A percentile compares a stretch with the other conserved stretches of the same genome.
These are phyloP conservation scores for Diaprepes abbreviatus DNA, from an alignment of 2,888 invertebrate species.

Conservation along the genomic window DNA sequence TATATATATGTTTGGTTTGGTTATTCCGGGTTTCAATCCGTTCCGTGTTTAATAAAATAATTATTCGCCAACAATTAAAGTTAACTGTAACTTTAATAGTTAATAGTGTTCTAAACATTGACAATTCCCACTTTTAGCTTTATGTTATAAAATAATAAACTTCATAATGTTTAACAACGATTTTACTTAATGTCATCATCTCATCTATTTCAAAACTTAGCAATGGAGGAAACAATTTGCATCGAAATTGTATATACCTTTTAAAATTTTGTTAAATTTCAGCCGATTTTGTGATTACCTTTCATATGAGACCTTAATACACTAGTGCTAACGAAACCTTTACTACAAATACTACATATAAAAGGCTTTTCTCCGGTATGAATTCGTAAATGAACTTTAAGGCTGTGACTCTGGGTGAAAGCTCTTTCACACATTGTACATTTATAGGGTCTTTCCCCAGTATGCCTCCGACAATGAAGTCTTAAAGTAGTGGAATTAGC, in stretches of 20 bases:
- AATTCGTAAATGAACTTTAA: constrained; percentile 59
- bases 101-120: too few relatives aligned
- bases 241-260: neutral
- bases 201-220: too few relatives aligned
- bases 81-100: too few relatives aligned
- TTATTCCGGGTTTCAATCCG: too few relatives aligned
- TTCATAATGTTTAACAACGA: too few relatives aligned
- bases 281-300: constrained; percentile 34
- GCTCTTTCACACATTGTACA: constrained; percentile 66
- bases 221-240: neutral
- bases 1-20: too few relatives aligned
- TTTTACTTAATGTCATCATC: too few relatives aligned
- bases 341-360: constrained; percentile 63
- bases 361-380: constrained; percentile 68
- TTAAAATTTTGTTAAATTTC: neutral
- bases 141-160: too few relatives aligned
- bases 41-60: too few relatives aligned
- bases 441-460: constrained; percentile 70
- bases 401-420: constrained; percentile 54
- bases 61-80: too few relatives aligned
- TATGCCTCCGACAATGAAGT: constrained; percentile 66
- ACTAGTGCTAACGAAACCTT: constrained; percentile 58
- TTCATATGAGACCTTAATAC: constrained; percentile 58
- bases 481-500: constrained; percentile 71
- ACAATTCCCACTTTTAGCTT: too few relatives aligned